Conservation (phyloP, 2,113 vertebrate genomes). For the Spermophilus dauricus region DNA sequence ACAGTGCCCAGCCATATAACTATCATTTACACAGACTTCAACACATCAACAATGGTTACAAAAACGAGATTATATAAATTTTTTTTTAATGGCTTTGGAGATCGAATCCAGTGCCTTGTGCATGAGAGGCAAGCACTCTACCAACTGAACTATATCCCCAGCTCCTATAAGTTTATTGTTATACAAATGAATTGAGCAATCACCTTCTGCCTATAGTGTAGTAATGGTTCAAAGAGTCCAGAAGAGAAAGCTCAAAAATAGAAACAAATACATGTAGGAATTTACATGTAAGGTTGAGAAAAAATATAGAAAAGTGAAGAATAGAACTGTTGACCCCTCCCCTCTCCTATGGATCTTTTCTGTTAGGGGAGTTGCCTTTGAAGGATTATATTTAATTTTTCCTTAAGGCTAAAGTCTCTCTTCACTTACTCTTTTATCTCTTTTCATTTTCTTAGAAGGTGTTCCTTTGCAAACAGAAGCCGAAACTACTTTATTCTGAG, state of each 20-base stretch:
- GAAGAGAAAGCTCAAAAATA: neutral
- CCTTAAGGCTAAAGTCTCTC: neutral
- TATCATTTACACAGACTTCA: neutral
- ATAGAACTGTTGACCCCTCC: neutral
- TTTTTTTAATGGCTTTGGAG: no score
- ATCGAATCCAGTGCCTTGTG: no score
- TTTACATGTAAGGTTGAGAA: slow-evolving; percentile 35
- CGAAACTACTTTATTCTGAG: slow-evolving; percentile 52
- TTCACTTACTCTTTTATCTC: slow-evolving; percentile 77
- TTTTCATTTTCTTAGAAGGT: slow-evolving; percentile 78
- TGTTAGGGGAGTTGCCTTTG: neutral
- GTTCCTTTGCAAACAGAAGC: slow-evolving; percentile 64
- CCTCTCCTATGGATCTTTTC: neutral
- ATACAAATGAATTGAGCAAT: neutral
- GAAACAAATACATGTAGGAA: neutral
- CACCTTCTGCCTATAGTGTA: neutral
- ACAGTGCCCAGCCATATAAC: neutral
- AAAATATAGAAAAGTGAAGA: slow-evolving; percentile 29
- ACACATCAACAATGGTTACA: neutral
- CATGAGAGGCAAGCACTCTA: no score
- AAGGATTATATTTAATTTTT: neutral
- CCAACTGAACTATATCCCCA: no score
- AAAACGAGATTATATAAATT: neutral
- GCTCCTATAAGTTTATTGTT: neutral
- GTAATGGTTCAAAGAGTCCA: neutral